phyloP scores from a whole-genome alignment of 1,140 invertebrate genomes.

The Drosophila santomea region DNA sequence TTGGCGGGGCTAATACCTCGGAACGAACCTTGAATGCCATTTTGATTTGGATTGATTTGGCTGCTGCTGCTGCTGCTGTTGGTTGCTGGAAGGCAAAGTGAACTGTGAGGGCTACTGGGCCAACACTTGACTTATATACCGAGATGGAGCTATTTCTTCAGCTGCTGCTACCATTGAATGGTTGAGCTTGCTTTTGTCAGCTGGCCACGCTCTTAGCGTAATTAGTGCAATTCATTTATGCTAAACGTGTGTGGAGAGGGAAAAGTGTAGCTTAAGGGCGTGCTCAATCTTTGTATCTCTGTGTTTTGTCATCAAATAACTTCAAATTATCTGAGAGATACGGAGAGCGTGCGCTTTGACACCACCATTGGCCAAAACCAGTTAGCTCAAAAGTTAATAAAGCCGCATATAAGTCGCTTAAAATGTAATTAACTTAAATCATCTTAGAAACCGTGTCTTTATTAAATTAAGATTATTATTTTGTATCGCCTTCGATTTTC shows the following conservation, averaged over 20 bases:
- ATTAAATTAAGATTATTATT: neutral
- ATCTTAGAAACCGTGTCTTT: too few relatives aligned
- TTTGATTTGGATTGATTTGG: slow-evolving; percentile 17
- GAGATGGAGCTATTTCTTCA: slow-evolving; percentile 35
- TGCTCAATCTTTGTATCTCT: slow-evolving; percentile 38
- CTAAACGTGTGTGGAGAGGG: slow-evolving; percentile 60
- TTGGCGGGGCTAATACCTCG: neutral
- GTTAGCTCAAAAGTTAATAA: slow-evolving; percentile 13
- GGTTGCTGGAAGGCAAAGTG: slow-evolving; percentile 45
- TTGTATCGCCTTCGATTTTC: too few relatives aligned
- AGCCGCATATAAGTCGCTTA: slow-evolving; percentile 10
- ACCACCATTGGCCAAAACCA: slow-evolving; percentile 10
- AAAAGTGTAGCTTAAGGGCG: slow-evolving; percentile 62
- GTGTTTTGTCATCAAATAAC: slow-evolving; percentile 68
- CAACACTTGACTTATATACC: slow-evolving; percentile 58
- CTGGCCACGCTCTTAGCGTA: slow-evolving; percentile 54
- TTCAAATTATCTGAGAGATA: slow-evolving; percentile 42
- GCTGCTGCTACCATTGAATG: neutral
- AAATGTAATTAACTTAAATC: slow-evolving; percentile 3
- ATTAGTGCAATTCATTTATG: slow-evolving; percentile 79
- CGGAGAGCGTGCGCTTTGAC: slow-evolving; percentile 28
- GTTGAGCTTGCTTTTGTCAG: neutral
- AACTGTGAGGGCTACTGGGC: slow-evolving; percentile 66
- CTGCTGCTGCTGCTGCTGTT: slow-evolving; percentile 46
- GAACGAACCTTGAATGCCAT: slow-evolving; percentile 78